These are phyloP conservation scores for Yponomeuta plumbellus DNA, from an alignment of 2,888 invertebrate species.

Conservation along the genomic window DNA sequence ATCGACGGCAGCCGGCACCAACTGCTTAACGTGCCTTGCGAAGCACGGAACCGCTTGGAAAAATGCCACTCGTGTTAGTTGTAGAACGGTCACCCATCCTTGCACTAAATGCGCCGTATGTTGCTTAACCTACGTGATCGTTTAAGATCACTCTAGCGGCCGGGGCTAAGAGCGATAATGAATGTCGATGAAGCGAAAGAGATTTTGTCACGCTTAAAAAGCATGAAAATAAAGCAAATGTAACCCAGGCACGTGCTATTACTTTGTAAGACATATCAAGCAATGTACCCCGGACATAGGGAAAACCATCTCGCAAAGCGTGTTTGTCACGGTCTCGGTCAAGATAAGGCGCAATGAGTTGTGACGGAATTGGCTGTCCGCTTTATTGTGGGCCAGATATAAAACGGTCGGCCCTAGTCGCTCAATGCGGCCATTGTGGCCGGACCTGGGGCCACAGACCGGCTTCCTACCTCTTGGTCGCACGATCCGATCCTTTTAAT, in stretches of 20 bases:
- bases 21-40: too few relatives aligned
- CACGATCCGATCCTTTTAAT: background rate
- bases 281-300: background rate
- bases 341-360: slow-evolving; percentile 55
- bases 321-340: slow-evolving; percentile 32
- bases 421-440: slow-evolving; percentile 9
- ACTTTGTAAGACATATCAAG: background rate
- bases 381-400: slow-evolving; percentile 41
- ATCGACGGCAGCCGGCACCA: too few relatives aligned
- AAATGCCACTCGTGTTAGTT: too few relatives aligned
- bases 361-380: slow-evolving; percentile 53
- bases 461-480: background rate
- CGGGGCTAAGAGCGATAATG: too few relatives aligned
- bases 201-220: too few relatives aligned
- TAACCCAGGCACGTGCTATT: background rate
- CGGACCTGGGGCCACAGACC: background rate
- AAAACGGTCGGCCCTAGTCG: slow-evolving; percentile 22
- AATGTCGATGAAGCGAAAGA: too few relatives aligned
- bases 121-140: too few relatives aligned
- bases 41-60: too few relatives aligned
- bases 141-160: too few relatives aligned
- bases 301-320: background rate
- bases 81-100: too few relatives aligned
- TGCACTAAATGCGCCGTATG: too few relatives aligned
- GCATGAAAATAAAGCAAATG: too few relatives aligned